Evolutionary conservation across 2,888 invertebrate genomes (phyloP).

Genomic region (Pseudanteris insignis): DNA sequence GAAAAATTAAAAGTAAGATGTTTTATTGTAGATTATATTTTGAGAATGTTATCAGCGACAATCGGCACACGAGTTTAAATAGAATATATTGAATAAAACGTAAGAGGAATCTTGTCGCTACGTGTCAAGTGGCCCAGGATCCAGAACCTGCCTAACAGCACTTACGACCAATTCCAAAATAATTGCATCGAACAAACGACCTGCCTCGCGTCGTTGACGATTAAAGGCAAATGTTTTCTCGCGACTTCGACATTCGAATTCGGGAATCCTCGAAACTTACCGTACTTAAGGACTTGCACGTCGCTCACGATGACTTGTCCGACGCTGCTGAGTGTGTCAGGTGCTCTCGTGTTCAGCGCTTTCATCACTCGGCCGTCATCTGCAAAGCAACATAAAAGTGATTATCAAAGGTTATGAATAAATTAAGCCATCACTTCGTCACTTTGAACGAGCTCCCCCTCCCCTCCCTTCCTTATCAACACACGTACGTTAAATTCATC

Average conservation of each 20-base stretch:
- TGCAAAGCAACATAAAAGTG: constrained; percentile 51
- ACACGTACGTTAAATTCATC: too few species aligned
- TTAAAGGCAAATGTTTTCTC: constrained; percentile 2
- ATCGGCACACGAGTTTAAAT: too few species aligned
- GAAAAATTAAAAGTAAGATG: too few species aligned
- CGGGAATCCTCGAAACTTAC: constrained; percentile 50
- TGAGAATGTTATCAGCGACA: too few species aligned
- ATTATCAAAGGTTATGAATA: constrained; percentile 35
- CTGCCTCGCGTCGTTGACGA: too few species aligned
- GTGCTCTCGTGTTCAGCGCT: constrained; percentile 82
- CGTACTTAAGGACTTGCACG: constrained; percentile 66
- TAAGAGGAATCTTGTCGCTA: too few species aligned
- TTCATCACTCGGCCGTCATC: constrained; percentile 94
- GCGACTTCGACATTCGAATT: constrained; percentile 6
- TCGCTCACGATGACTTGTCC: constrained; percentile 71
- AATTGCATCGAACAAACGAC: too few species aligned
- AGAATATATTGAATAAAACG: too few species aligned
- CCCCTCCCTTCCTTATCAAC: neutral
- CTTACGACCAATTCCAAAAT: too few species aligned
- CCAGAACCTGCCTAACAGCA: too few species aligned
- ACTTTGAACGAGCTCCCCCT: neutral
- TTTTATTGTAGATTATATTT: too few species aligned
- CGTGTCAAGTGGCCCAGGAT: too few species aligned
- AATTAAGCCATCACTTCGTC: constrained; percentile 15
- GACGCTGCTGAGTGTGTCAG: constrained; percentile 67